These are phyloP conservation scores for Hephaestus fuliginosus DNA, from an alignment of 2,797 vertebrate genomes.

Conservation along the genomic window DNA sequence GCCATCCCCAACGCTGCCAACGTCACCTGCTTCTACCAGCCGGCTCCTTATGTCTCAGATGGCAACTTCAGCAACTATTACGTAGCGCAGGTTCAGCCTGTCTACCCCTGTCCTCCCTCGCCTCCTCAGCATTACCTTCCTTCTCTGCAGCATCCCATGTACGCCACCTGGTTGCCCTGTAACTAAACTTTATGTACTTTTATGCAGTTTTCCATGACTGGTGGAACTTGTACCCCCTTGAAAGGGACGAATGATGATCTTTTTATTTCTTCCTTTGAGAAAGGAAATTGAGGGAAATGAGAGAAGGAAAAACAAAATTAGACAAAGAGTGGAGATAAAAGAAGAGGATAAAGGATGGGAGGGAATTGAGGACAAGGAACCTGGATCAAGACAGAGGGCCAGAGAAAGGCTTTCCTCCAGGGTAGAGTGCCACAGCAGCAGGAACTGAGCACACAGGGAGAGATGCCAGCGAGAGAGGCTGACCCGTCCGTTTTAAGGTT, in stretches of 20 bases:
- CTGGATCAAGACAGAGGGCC: conserved; percentile 37
- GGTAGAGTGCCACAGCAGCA: conserved; percentile 37
- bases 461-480: conserved; percentile 35
- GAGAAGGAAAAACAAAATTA: conserved; percentile 21
- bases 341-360: conserved; percentile 35
- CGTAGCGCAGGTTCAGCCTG: conserved; percentile 94
- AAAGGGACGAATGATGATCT: conserved; percentile 26
- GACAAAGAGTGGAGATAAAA: conserved; percentile 19
- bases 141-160: conserved; percentile 86
- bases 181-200: conserved; percentile 85
- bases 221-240: conserved; percentile 12
- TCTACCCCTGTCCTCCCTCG: conserved; percentile 86
- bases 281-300: conserved; percentile 29
- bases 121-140: conserved; percentile 88
- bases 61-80: conserved; percentile 99
- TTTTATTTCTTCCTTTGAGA: conserved; percentile 25
- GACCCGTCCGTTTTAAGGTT: conserved; percentile 30
- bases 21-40: conserved; percentile 99
- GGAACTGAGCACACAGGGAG: conserved; percentile 40
- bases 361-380: conserved; percentile 45
- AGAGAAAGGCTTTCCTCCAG: conserved; percentile 41
- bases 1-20: conserved; percentile 96
- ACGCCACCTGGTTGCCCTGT: conserved; percentile 95
- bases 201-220: conserved; percentile 24
- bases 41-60: conserved; percentile 95